A percentile compares a stretch with the other conserved stretches of the same genome.
These are phyloP conservation scores for Pseudococcus viburni DNA, from an alignment of 2,888 invertebrate species.

Conservation along the genomic window DNA sequence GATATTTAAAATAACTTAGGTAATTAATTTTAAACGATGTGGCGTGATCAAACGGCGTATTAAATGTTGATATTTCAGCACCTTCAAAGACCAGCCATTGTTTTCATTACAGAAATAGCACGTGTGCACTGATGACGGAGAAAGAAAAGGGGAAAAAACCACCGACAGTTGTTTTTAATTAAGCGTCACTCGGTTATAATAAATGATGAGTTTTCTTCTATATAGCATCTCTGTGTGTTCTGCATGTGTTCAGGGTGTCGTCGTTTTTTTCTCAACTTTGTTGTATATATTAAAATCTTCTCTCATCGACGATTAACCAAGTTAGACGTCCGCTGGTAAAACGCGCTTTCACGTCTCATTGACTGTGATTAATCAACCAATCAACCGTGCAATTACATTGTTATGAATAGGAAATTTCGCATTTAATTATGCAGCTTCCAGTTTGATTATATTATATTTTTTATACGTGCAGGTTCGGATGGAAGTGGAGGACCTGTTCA, in stretches of 20 bases:
- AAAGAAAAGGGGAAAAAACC: slow-evolving; percentile 18
- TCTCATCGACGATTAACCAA: slow-evolving; percentile 3
- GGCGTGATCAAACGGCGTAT: slow-evolving; percentile 24
- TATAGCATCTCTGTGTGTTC: not conserved
- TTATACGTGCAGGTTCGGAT: slow-evolving; percentile 89
- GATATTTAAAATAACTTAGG: not conserved
- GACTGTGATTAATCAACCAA: slow-evolving; percentile 23
- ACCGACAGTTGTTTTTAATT: slow-evolving; percentile 42
- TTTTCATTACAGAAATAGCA: slow-evolving; percentile 16
- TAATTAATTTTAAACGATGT: not conserved
- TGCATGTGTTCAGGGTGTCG: not conserved
- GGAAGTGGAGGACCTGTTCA: slow-evolving; percentile 98
- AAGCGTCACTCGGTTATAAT: slow-evolving; percentile 10
- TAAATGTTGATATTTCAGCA: slow-evolving; percentile 43
- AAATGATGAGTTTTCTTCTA: slow-evolving; percentile 6
- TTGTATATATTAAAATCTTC: not conserved
- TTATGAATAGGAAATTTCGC: slow-evolving; percentile 12
- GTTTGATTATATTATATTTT: slow-evolving; percentile 15
- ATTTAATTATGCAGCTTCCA: not conserved
- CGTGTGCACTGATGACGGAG: not conserved
- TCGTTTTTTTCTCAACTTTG: not conserved
- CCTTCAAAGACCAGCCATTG: slow-evolving; percentile 19
- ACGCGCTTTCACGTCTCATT: slow-evolving; percentile 26
- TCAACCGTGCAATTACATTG: slow-evolving; percentile 18
- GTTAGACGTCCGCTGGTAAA: not conserved